Evolutionary conservation across 2,113 vertebrate species (phyloP).

Genomic region (Verasper variegatus): DNA sequence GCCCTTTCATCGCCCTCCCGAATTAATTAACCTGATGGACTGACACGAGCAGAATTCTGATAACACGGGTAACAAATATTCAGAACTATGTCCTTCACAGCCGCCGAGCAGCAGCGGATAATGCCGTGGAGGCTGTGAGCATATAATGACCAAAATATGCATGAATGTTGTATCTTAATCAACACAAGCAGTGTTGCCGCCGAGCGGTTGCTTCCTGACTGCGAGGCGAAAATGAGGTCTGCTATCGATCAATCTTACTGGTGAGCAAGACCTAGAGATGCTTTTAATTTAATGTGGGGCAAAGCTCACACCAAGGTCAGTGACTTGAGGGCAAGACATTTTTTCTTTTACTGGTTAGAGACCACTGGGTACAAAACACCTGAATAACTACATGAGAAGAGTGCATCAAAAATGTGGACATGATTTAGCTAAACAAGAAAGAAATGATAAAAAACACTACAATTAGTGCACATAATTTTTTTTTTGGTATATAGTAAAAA

Average conservation of each 20-base stretch:
- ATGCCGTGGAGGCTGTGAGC: background rate
- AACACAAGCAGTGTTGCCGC: background rate
- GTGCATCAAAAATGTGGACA: background rate
- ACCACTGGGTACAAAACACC: background rate
- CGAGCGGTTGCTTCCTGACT: slow-evolving; percentile 3
- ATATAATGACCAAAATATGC: slow-evolving; percentile 9
- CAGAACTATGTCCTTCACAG: slow-evolving; percentile 23
- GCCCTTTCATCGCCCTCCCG: slow-evolving; percentile 30
- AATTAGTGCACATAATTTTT: no score
- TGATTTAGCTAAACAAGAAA: background rate
- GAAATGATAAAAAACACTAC: no score
- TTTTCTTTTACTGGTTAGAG: slow-evolving; percentile 4
- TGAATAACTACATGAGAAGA: background rate
- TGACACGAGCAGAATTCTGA: slow-evolving; percentile 30
- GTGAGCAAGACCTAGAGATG: slow-evolving; percentile 2
- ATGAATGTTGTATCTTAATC: slow-evolving; percentile 18
- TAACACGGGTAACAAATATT: slow-evolving; percentile 2
- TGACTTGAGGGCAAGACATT: background rate
- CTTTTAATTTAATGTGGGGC: slow-evolving; percentile 26
- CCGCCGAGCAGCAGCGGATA: background rate
- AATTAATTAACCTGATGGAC: slow-evolving; percentile 43
- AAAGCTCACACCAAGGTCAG: slow-evolving; percentile 21
- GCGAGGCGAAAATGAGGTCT: slow-evolving; percentile 11
- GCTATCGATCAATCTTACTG: background rate
- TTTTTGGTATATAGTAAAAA: no score